These are phyloP conservation scores for Zonotrichia leucophrys DNA, from an alignment of 2,113 vertebrate genomes.

Conservation along the genomic window DNA sequence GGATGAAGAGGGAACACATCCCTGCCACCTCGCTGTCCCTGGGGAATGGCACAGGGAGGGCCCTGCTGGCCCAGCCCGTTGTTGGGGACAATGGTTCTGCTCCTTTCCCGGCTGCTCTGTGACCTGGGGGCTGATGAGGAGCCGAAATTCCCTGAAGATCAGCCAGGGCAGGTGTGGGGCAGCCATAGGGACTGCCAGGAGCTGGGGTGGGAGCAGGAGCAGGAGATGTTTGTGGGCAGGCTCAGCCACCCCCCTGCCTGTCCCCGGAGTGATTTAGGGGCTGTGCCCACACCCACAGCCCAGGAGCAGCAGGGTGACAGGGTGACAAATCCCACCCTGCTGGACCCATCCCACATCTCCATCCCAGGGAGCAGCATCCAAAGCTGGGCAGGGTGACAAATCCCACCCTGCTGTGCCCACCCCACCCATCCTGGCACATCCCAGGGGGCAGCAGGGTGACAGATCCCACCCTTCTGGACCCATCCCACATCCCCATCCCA, in stretches of 20 bases:
- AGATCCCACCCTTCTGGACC: too few species aligned
- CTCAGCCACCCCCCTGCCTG: background rate
- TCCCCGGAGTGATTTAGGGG: background rate
- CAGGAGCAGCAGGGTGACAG: background rate
- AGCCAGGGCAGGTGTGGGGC: background rate
- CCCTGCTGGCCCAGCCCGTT: background rate
- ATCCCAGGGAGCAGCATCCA: background rate
- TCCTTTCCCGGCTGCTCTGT: background rate
- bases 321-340: background rate
- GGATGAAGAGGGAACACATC: accelerated
- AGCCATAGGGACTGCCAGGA: background rate
- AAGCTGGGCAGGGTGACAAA: too few species aligned
- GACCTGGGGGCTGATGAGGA: background rate
- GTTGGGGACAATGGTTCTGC: background rate
- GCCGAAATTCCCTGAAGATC: accelerated
- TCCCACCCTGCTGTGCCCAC: too few species aligned
- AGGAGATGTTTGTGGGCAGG: background rate
- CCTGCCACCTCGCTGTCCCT: background rate
- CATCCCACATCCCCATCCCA: too few species aligned
- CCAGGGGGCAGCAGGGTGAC: too few species aligned
- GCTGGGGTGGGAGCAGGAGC: background rate
- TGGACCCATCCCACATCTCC: too few species aligned
- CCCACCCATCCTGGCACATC: too few species aligned
- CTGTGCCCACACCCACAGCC: background rate
- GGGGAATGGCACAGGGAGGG: accelerated